Percentiles rank a stretch among this genome's conserved stretches.
Conservation (phyloP, 2,113 vertebrate genomes). For the Chrysemys picta region DNA sequence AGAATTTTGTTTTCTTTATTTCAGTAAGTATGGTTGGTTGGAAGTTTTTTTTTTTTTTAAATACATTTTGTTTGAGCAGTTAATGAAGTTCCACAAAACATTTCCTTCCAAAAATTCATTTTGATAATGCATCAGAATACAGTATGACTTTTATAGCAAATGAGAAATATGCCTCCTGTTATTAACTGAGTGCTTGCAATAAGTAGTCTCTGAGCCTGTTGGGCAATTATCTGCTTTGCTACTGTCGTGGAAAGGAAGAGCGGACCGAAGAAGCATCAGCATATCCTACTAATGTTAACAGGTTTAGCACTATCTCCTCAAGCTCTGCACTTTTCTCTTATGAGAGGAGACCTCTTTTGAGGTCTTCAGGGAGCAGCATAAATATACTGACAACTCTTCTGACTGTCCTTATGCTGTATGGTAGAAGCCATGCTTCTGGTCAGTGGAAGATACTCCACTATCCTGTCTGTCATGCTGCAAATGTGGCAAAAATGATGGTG, state of each 20-base stretch:
- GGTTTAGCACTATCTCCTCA: neutral
- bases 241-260: neutral
- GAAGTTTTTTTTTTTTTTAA: neutral
- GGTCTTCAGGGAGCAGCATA: neutral
- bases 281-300: neutral
- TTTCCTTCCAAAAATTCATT: neutral
- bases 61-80: neutral
- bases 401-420: neutral
- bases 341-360: accelerated
- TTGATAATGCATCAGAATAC: neutral
- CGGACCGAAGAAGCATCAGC: neutral
- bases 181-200: neutral
- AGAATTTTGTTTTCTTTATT: neutral
- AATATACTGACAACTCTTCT: neutral
- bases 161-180: neutral
- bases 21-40: neutral
- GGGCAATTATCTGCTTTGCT: neutral
- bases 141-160: neutral
- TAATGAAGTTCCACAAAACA: neutral
- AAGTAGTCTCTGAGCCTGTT: neutral
- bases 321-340: neutral
- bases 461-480: neutral
- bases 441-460: neutral
- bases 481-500: neutral
- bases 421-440: neutral